Percentiles rank a stretch among this genome's conserved stretches.
Evolutionary conservation across 2,797 vertebrate genomes (phyloP).

Genomic region (Pempheris klunzingeri): DNA sequence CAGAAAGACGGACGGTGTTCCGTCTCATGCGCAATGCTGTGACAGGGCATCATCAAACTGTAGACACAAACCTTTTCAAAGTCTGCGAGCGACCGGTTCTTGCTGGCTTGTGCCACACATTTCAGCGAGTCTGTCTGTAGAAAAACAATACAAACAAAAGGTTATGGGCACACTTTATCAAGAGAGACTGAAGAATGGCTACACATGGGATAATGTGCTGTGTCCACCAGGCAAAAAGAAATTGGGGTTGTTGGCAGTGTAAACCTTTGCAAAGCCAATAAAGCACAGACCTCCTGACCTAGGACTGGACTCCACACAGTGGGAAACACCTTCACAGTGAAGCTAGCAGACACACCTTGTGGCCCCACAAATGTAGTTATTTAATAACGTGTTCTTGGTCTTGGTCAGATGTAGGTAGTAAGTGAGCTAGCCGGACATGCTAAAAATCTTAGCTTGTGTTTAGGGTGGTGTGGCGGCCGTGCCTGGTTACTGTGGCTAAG

Average conservation of each 20-base stretch:
- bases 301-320: neutral
- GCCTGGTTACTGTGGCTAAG: too few species aligned
- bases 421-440: neutral
- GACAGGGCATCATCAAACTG: neutral
- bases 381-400: neutral
- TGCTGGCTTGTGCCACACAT: conserved; percentile 97
- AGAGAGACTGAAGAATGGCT: neutral
- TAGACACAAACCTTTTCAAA: conserved; percentile 93
- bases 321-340: neutral
- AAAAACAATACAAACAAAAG: neutral
- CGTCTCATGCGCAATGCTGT: neutral
- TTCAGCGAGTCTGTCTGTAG: conserved; percentile 96
- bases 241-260: too few species aligned
- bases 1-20: neutral
- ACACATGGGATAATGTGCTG: too few species aligned
- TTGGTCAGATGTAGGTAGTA: neutral
- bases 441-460: too few species aligned
- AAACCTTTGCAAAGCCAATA: too few species aligned
- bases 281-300: neutral
- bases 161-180: neutral
- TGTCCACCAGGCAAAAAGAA: too few species aligned
- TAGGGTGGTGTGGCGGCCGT: too few species aligned
- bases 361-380: neutral
- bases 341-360: neutral
- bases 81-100: conserved; percentile 97